A percentile compares a stretch with the other conserved stretches of the same genome.
phyloP scores from a whole-genome alignment of 2,797 vertebrate species.

The Darevskia mixta region DNA sequence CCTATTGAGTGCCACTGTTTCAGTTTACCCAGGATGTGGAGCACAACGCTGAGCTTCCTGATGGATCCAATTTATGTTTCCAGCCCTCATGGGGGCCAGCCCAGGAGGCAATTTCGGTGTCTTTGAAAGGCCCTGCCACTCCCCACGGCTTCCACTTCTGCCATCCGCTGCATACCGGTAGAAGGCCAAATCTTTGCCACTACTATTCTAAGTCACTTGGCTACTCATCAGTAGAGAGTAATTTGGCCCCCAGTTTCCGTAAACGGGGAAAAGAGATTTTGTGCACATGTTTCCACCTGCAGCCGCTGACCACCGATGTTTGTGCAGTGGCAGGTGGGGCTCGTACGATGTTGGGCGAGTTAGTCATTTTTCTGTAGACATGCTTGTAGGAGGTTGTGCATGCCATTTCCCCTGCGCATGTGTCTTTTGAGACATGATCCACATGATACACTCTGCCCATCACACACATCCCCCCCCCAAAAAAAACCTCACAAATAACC shows the following conservation, averaged over 20 bases:
- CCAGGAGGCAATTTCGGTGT: background rate
- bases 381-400: too few relatives aligned
- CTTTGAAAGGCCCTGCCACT: background rate
- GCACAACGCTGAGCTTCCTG: too few relatives aligned
- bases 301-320: background rate
- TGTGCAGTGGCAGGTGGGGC: too few relatives aligned
- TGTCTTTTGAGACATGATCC: too few relatives aligned
- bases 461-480: too few relatives aligned
- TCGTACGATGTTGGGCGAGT: background rate
- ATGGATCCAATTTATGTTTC: background rate
- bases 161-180: too few relatives aligned
- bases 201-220: background rate
- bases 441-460: background rate
- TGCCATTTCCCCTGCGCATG: too few relatives aligned
- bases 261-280: background rate
- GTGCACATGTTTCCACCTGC: background rate
- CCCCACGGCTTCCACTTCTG: background rate
- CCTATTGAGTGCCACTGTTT: too few relatives aligned
- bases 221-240: background rate
- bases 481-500: background rate
- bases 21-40: too few relatives aligned
- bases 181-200: background rate
- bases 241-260: background rate
- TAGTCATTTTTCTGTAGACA: background rate
- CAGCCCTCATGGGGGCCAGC: background rate